A percentile compares a stretch with the other conserved stretches of the same genome.
Conservation (phyloP, 2,113 vertebrate genomes). For the Notarius quadriscutis region DNA sequence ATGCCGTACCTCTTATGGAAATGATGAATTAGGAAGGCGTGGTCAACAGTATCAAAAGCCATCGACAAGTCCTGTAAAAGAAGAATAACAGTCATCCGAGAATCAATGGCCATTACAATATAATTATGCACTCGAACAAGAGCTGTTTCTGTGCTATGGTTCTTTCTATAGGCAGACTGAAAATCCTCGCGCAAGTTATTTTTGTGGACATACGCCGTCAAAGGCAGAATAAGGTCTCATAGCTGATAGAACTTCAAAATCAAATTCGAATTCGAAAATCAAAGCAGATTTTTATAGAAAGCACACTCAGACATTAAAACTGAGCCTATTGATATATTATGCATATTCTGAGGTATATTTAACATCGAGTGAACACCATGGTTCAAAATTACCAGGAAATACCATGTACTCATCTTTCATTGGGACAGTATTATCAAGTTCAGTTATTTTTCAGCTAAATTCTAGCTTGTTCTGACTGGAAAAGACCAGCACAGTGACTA, state of each 20-base stretch:
- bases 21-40: too few relatives aligned
- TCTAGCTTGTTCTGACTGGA: neutral
- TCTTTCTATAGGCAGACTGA: too few relatives aligned
- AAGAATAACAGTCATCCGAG: too few relatives aligned
- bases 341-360: conserved; percentile 8
- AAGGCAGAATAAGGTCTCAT: neutral
- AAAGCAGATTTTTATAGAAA: neutral
- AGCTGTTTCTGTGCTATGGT: too few relatives aligned
- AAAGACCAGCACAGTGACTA: neutral
- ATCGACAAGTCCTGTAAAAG: too few relatives aligned
- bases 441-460: conserved; percentile 14
- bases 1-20: too few relatives aligned
- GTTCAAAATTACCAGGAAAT: neutral
- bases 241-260: neutral
- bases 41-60: too few relatives aligned
- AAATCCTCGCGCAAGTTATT: too few relatives aligned
- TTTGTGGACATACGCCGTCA: too few relatives aligned
- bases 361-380: neutral
- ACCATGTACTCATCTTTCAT: neutral
- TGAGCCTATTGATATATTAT: neutral
- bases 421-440: neutral
- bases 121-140: too few relatives aligned
- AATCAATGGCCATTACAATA: too few relatives aligned
- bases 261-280: too few relatives aligned
- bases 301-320: neutral